Base-by-base conservation (phyloP, 30 jellyfish, hydroid and myxozoan genomes). In the Aurelia sp. region DNA sequence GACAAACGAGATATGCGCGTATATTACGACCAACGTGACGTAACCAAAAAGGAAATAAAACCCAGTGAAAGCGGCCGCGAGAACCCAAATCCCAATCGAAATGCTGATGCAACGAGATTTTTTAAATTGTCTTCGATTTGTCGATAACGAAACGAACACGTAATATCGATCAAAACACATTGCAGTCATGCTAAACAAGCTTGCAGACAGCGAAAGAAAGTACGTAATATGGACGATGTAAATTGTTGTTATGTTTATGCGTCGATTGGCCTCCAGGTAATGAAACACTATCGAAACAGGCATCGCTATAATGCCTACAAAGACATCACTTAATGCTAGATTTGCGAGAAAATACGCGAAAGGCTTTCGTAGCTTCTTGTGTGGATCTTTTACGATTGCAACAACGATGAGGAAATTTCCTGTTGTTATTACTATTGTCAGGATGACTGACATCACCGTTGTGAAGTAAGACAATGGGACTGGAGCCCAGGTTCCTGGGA, bases 101-200 rank as follows among this genome's bases (percentile, higher is more conserved):
- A 89, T 65, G 15, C 31, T 63, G 18, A 74, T 66, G 72, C 97
- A 89, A 12, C 91, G 69, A 19, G 76, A 17, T 33, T 72, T 35
- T 68, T 86, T 92, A 13, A 87, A 80, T 24, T 63, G 55, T 16
- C 90, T 78, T 61, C 76, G 57, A 38, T 82, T 50, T 63, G 67
- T 78, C 10, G 88, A 57, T 15, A 97, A 85, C 90, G 91, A 81
- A 19, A 48, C 69, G 30, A 92, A 60, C 16, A 96, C 97, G 69
- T 24, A 63, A 64, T 92, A 92, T 13, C 98, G 90, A 76, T 92
- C 98, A 33, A 92, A 61, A 67, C 98, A 92, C 81, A 92, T 72
- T 4, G 97, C 97, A 15, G 89, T 84, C 78, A 92, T 76, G 52
- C 94, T 92, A 24, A 92, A 78, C 19, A 86, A 60, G 71, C 98